phyloP scores from a whole-genome alignment of 2,797 vertebrate genomes.

The Leptodactylus fallax region DNA sequence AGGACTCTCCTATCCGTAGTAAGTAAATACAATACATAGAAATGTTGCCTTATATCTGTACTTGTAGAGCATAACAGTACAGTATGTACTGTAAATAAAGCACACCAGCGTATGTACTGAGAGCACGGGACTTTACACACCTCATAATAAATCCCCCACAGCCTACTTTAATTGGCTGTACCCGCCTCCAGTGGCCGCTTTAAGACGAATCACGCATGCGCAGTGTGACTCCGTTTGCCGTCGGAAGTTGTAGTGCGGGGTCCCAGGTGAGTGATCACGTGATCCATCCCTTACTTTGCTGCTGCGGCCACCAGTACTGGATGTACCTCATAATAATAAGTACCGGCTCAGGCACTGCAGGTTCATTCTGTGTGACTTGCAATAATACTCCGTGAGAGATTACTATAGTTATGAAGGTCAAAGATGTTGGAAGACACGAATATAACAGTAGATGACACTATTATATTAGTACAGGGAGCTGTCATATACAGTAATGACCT shows the following conservation, averaged over 20 bases:
- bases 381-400: not conserved
- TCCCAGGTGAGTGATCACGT: slow-evolving; percentile 36
- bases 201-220: slow-evolving; percentile 28
- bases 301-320: not conserved
- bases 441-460: no score
- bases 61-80: no score
- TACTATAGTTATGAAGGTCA: not conserved
- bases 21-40: not conserved
- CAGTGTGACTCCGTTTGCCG: not conserved
- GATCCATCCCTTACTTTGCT: not conserved
- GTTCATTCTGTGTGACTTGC: not conserved
- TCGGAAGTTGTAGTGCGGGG: not conserved
- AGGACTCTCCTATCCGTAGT: no score
- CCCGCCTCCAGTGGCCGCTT: not conserved
- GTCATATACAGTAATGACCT: no score
- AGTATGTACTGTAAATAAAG: no score
- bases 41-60: no score
- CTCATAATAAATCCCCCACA: no score
- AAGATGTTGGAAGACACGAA: not conserved
- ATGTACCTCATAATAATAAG: no score
- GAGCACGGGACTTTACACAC: no score
- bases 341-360: not conserved
- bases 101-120: no score
- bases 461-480: no score
- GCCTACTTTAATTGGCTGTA: no score